phyloP scores from a whole-genome alignment of 2,113 vertebrate genomes.

The Cheirogaleus medius region DNA sequence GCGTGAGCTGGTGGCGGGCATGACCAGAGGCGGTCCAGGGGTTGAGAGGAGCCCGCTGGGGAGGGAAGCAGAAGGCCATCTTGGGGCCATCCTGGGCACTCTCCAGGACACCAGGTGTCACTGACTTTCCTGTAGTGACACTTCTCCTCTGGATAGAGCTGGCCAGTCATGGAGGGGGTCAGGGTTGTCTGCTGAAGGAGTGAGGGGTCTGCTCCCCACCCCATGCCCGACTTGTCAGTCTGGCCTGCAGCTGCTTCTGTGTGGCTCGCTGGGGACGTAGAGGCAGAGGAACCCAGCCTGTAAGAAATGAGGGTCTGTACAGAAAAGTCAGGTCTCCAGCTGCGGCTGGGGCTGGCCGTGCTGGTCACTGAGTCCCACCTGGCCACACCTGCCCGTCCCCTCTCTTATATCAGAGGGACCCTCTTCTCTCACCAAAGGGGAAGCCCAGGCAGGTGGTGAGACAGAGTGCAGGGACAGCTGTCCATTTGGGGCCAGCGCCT shows the following conservation, averaged over 20 bases:
- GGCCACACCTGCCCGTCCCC: background rate
- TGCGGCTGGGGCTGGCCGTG: background rate
- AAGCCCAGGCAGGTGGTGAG: background rate
- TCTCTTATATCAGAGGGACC: no score
- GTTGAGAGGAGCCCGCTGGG: background rate
- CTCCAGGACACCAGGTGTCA: background rate
- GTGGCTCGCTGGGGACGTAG: background rate
- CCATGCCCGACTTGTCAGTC: background rate
- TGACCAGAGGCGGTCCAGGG: background rate
- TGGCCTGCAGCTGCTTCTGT: background rate
- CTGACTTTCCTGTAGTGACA: background rate
- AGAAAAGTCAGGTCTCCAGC: background rate
- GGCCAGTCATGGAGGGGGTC: background rate
- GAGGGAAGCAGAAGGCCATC: background rate
- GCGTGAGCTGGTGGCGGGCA: fast-evolving
- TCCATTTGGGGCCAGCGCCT: background rate
- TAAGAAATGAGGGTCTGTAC: background rate
- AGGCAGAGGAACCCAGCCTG: background rate
- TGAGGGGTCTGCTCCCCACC: background rate
- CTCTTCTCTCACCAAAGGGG: no score
- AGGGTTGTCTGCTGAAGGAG: background rate
- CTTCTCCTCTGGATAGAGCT: background rate
- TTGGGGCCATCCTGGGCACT: background rate
- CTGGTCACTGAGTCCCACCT: background rate
- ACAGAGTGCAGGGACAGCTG: no score